Conservation (phyloP, 92 coral and sea anemone genomes). For the Parazoanthus swiftii region DNA sequence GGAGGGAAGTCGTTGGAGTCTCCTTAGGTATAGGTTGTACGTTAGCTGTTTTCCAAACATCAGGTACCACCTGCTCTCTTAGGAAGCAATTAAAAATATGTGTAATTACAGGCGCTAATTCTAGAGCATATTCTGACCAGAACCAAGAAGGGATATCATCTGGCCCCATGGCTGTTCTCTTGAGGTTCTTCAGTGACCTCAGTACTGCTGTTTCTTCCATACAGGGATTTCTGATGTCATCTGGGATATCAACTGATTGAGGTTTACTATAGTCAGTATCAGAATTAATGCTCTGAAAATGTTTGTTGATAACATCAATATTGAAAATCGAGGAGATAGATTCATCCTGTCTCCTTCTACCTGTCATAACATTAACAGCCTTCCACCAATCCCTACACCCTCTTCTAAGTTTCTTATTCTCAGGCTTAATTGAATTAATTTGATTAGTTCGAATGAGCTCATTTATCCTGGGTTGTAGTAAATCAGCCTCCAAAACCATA, state of each 20-base stretch:
- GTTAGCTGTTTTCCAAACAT: not conserved
- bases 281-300: constrained; percentile 22
- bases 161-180: not conserved
- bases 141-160: not conserved
- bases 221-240: constrained; percentile 10
- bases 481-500: not conserved
- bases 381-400: not conserved
- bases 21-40: no score
- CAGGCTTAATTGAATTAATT: no score
- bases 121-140: not conserved
- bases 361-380: constrained; percentile 1
- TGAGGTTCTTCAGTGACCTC: constrained; percentile 24
- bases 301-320: constrained; percentile 16
- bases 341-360: constrained; percentile 22
- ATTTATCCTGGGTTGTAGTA: not conserved
- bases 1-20: no score
- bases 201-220: constrained; percentile 12
- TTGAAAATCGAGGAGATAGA: not conserved
- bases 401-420: no score
- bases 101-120: not conserved
- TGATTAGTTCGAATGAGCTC: no score
- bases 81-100: not conserved
- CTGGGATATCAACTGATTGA: not conserved
- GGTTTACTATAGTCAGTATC: not conserved
- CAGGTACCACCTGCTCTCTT: not conserved